Evolutionary conservation across 2,888 invertebrate species (phyloP).

Genomic region (Eucera pruinosa): DNA sequence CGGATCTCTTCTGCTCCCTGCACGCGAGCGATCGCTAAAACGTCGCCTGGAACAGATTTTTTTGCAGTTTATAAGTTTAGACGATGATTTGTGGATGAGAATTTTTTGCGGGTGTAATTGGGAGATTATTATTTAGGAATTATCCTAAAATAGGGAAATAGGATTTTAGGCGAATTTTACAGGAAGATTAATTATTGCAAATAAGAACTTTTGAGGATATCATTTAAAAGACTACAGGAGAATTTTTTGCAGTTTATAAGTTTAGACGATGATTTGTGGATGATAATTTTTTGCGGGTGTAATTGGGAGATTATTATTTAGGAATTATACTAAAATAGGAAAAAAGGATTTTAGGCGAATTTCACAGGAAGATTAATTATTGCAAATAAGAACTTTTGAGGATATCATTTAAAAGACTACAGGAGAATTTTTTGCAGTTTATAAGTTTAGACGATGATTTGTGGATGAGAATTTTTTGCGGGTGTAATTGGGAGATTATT

Average conservation of each 20-base stretch:
- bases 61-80: neutral
- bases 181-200: neutral
- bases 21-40: constrained; percentile 89
- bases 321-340: neutral
- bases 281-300: too few relatives aligned
- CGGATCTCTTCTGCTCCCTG: constrained; percentile 88
- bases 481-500: too few relatives aligned
- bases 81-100: neutral
- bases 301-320: too few relatives aligned
- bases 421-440: neutral
- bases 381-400: neutral
- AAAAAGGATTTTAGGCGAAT: neutral
- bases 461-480: too few relatives aligned
- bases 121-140: too few relatives aligned
- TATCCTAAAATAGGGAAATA: neutral
- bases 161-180: neutral
- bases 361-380: neutral
- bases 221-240: too few relatives aligned
- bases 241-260: neutral
- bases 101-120: too few relatives aligned
- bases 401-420: too few relatives aligned
- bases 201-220: neutral
- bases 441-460: neutral
- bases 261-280: neutral
- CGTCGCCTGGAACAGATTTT: constrained; percentile 86